These are phyloP conservation scores for Thaleichthys pacificus DNA, from an alignment of 2,797 vertebrate genomes.

Conservation along the genomic window DNA sequence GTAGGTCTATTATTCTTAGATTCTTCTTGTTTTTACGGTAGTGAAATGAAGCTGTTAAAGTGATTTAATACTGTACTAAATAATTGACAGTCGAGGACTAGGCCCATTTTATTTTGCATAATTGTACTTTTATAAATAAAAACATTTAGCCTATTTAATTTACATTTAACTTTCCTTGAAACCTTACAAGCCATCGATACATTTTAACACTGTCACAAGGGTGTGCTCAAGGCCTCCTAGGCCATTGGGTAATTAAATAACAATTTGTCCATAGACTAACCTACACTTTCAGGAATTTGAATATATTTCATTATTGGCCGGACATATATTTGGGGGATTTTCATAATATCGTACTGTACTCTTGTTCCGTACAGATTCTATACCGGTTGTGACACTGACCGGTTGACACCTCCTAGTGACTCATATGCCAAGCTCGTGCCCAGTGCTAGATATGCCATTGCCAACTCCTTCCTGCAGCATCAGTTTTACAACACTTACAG, in stretches of 20 bases:
- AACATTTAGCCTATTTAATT: no score
- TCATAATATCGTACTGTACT: conserved; percentile 2
- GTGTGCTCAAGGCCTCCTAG: no score
- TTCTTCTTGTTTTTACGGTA: no score
- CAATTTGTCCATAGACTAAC: no score
- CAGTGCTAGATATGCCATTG: conserved; percentile 81
- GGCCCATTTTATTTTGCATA: no score
- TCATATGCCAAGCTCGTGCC: conserved; percentile 83
- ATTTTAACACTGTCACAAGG: no score
- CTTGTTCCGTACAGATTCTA: conserved; percentile 74
- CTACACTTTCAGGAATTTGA: no score
- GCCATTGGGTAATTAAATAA: no score
- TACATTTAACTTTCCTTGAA: no score
- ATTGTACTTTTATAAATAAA: no score
- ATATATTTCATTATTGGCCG: background rate
- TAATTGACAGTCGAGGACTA: no score
- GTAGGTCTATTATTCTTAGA: conserved; percentile 61
- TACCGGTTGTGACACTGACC: conserved; percentile 83
- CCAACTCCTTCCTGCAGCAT: conserved; percentile 82
- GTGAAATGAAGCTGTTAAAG: background rate
- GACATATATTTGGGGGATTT: background rate
- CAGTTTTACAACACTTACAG: conserved; percentile 85
- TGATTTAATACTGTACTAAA: background rate
- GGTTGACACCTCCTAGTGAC: conserved; percentile 81
- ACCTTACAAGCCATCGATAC: no score